A percentile compares a stretch with the other conserved stretches of the same genome.
phyloP scores from a whole-genome alignment of 2,888 invertebrate genomes.

The Tineola bisselliella region DNA sequence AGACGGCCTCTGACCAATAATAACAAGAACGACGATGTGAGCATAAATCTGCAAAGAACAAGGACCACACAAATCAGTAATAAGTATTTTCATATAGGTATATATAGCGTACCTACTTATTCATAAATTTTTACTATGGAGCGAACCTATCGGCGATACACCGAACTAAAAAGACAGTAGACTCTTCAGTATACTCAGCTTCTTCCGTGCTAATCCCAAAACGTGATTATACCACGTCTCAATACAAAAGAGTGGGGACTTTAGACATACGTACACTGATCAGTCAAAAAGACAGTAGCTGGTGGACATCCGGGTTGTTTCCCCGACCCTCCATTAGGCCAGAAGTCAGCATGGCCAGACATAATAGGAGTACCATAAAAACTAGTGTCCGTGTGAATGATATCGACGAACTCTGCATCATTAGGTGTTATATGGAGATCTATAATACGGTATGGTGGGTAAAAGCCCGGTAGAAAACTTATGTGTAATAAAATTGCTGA shows the following conservation, averaged over 20 bases:
- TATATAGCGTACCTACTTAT: too few relatives aligned
- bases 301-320: conserved; percentile 56
- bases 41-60: conserved; percentile 46
- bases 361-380: conserved; percentile 35
- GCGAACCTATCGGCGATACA: too few relatives aligned
- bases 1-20: conserved; percentile 55
- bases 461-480: conserved; percentile 52
- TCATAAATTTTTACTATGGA: too few relatives aligned
- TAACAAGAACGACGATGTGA: conserved; percentile 60
- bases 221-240: too few relatives aligned
- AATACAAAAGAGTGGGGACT: not conserved
- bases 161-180: too few relatives aligned
- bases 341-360: conserved; percentile 51
- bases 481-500: too few relatives aligned
- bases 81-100: too few relatives aligned
- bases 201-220: too few relatives aligned
- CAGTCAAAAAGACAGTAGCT: conserved; percentile 27
- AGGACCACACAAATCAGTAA: too few relatives aligned
- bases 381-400: conserved; percentile 57
- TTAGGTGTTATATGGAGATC: conserved; percentile 25
- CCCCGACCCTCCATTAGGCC: conserved; percentile 54
- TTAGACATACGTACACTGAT: conserved; percentile 31
- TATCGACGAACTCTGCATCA: conserved; percentile 57
- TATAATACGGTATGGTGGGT: conserved; percentile 26
- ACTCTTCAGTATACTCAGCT: too few relatives aligned